phyloP scores from a whole-genome alignment of 2,888 invertebrate species.

The Eretmocerus hayati region DNA sequence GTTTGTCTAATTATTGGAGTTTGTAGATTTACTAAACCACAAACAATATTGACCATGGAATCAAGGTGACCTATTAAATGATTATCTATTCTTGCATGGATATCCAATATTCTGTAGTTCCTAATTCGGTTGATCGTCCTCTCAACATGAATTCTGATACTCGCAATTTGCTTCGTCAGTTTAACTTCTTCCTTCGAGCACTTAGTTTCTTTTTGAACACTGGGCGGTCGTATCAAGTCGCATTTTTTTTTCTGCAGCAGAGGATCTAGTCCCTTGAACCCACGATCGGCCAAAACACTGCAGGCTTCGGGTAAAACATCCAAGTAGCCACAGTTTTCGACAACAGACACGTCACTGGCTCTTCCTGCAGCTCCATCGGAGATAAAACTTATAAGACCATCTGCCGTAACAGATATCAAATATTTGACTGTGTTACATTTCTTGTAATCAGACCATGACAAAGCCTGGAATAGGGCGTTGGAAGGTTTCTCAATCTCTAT shows the following conservation, averaged over 20 bases:
- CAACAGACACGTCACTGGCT: constrained; percentile 17
- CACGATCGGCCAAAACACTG: constrained; percentile 27
- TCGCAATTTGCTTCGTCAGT: constrained; percentile 29
- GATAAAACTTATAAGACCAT: constrained; percentile 28
- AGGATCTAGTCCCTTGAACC: constrained; percentile 26
- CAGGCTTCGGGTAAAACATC: constrained; percentile 10
- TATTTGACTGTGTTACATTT: constrained; percentile 26
- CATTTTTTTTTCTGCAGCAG: constrained; percentile 15
- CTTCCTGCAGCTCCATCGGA: constrained; percentile 28
- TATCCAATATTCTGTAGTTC: constrained; percentile 24
- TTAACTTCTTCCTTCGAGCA: constrained; percentile 23
- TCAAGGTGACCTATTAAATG: constrained; percentile 12
- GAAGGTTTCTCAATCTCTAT: constrained; percentile 29
- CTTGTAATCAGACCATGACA: constrained; percentile 30
- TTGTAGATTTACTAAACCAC: constrained; percentile 26
- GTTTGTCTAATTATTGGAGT: constrained; percentile 13
- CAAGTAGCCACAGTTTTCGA: constrained; percentile 26
- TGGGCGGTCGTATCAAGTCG: constrained; percentile 24
- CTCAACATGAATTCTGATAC: constrained; percentile 32
- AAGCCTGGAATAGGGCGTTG: constrained; percentile 23
- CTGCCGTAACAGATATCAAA: constrained; percentile 13
- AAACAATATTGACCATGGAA: constrained; percentile 21
- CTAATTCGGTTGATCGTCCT: constrained; percentile 29
- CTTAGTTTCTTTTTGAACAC: constrained; percentile 17
- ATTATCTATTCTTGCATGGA: constrained; percentile 8